phyloP scores from a whole-genome alignment of 1,140 invertebrate species.

The Drosophila yakuba region DNA sequence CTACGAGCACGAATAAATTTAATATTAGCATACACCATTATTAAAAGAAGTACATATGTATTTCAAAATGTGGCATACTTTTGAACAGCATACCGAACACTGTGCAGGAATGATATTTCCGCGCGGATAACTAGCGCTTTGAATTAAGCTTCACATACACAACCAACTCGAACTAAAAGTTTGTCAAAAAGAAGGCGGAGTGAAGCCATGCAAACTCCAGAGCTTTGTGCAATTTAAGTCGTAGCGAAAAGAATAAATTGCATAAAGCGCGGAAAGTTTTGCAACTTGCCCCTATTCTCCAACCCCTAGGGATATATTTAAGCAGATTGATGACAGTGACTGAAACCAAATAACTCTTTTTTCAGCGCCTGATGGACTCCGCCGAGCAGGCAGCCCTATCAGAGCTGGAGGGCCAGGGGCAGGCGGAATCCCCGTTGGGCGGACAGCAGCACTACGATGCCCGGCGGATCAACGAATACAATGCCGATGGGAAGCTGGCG shows the following conservation, averaged over 20 bases:
- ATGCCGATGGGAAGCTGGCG: constrained; percentile 88
- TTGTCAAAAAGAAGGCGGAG: constrained; percentile 12
- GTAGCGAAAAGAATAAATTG: constrained; percentile 68
- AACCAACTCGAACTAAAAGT: constrained; percentile 25
- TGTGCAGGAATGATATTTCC: constrained; percentile 36
- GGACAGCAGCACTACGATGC: constrained; percentile 88
- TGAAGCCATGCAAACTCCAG: constrained; percentile 53
- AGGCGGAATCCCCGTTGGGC: constrained; percentile 44
- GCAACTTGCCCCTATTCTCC: constrained; percentile 3
- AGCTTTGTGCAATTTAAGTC: constrained; percentile 77
- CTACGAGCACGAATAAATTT: too few relatives aligned
- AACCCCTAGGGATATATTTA: constrained; percentile 16
- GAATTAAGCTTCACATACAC: constrained; percentile 41
- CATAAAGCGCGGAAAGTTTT: constrained; percentile 69
- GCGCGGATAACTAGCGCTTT: constrained; percentile 32
- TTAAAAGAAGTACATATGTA: too few relatives aligned
- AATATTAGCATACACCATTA: too few relatives aligned
- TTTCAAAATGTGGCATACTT: constrained; percentile 11
- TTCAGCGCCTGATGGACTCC: constrained; percentile 93
- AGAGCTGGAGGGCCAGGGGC: constrained; percentile 84
- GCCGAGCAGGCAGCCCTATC: constrained; percentile 93
- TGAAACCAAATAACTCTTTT: constrained; percentile 25
- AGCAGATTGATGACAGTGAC: constrained; percentile 20
- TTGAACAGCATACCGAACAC: constrained; percentile 18
- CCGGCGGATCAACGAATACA: constrained; percentile 89